Evolutionary conservation across 2,113 vertebrate species (phyloP).

Genomic region (Gambusia affinis): DNA sequence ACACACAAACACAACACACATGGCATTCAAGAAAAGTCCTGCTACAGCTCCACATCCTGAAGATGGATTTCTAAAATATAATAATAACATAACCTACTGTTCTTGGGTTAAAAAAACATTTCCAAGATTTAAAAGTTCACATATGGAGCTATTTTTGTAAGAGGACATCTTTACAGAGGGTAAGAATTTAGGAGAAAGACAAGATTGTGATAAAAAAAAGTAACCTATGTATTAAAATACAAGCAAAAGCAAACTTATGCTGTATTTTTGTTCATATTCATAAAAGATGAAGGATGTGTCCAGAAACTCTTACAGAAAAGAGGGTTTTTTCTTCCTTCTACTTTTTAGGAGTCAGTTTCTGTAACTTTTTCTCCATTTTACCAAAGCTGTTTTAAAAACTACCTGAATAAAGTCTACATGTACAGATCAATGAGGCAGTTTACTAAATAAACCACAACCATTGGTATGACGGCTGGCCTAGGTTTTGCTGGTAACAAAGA

Average conservation of each 20-base stretch:
- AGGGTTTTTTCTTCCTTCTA: neutral
- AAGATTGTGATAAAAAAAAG: conserved; percentile 11
- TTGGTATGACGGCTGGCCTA: conserved; percentile 4
- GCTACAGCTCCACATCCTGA: neutral
- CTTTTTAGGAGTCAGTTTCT: conserved; percentile 46
- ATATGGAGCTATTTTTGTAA: conserved; percentile 49
- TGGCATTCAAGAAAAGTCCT: neutral
- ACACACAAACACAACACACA: too few relatives aligned
- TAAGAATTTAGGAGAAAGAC: conserved; percentile 1
- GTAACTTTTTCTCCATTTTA: conserved; percentile 40
- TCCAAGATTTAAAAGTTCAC: neutral
- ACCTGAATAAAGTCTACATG: conserved; percentile 64
- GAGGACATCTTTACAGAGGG: conserved; percentile 9
- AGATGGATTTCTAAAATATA: neutral
- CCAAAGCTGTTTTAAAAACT: conserved; percentile 59
- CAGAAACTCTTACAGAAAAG: neutral
- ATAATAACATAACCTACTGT: neutral
- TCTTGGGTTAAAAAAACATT: neutral
- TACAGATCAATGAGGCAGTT: conserved; percentile 63
- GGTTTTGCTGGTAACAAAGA: too few relatives aligned
- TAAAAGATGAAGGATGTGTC: neutral
- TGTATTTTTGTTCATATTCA: conserved; percentile 11
- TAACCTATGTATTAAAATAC: conserved; percentile 5
- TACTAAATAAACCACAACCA: conserved; percentile 69
- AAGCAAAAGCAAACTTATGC: neutral